phyloP scores from a whole-genome alignment of 2,888 invertebrate genomes.

The Desoria tigrina region DNA sequence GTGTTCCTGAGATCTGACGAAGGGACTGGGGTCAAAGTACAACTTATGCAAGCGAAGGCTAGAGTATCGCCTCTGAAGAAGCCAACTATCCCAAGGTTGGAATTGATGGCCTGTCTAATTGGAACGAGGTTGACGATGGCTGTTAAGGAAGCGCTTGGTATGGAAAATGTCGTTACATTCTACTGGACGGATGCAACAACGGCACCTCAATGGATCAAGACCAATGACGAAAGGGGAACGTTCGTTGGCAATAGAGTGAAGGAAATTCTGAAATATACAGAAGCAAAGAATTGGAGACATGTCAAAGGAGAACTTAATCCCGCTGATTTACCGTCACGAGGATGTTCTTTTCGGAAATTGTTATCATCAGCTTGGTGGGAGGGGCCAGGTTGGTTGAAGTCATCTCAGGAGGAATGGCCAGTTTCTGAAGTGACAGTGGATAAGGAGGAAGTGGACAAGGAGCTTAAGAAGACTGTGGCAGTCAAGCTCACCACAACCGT shows the following conservation, averaged over 20 bases:
- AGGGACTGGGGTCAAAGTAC: too few species aligned
- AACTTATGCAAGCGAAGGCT: neutral
- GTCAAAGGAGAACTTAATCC: neutral
- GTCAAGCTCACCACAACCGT: neutral
- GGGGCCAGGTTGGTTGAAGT: neutral
- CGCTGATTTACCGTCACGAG: constrained; percentile 7
- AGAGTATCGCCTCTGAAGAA: constrained; percentile 1
- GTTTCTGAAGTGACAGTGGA: neutral
- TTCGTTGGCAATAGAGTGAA: constrained; percentile 8
- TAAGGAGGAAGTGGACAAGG: constrained; percentile 5
- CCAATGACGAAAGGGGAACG: too few species aligned
- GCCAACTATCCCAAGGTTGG: constrained; percentile 4
- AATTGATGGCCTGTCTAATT: neutral
- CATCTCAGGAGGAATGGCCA: neutral
- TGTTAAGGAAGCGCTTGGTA: neutral
- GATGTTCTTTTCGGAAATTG: neutral
- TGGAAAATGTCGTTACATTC: neutral
- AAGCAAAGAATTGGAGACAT: neutral
- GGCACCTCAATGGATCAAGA: neutral
- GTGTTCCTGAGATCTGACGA: too few species aligned
- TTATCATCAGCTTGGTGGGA: neutral
- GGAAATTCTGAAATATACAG: neutral
- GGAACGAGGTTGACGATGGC: neutral
- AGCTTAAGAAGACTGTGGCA: neutral
- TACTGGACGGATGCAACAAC: neutral